Evolutionary conservation across 37 sponge, comb jelly and placozoan species (phyloP).

Genomic region (Aphrocallistes beatrix): DNA sequence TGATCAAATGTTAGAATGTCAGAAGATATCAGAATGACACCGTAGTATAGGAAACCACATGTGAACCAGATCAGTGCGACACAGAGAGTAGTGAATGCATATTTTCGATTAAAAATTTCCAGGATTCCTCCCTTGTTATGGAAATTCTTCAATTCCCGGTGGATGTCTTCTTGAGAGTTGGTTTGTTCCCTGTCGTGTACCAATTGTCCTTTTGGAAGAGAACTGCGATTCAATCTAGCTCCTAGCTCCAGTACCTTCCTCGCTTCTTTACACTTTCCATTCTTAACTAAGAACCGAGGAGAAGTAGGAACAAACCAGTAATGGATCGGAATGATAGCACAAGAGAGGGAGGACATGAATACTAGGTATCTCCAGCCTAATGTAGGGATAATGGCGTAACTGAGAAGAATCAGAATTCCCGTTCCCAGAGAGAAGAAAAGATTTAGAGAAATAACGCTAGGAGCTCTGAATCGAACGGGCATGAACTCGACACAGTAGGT

Average conservation of each 20-base stretch:
- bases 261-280: not conserved
- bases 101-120: not conserved
- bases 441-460: not conserved
- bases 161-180: too few relatives aligned
- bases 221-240: not conserved
- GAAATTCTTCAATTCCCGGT: too few relatives aligned
- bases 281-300: not conserved
- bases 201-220: not conserved
- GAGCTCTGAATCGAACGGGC: not conserved
- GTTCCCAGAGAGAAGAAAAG: not conserved
- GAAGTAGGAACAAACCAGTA: not conserved
- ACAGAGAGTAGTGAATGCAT: not conserved
- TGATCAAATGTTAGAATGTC: not conserved
- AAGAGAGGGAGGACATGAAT: not conserved
- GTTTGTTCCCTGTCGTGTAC: not conserved
- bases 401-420: not conserved
- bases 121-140: conserved; percentile 3
- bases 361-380: conserved; percentile 12
- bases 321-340: not conserved
- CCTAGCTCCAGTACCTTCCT: not conserved
- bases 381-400: not conserved
- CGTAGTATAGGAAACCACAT: not conserved
- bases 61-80: not conserved
- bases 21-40: not conserved
- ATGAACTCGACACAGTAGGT: conserved; percentile 2